A percentile compares a stretch with the other conserved stretches of the same genome.
Conservation (phyloP, 2,113 vertebrate species). For the Calidris pugnax region DNA sequence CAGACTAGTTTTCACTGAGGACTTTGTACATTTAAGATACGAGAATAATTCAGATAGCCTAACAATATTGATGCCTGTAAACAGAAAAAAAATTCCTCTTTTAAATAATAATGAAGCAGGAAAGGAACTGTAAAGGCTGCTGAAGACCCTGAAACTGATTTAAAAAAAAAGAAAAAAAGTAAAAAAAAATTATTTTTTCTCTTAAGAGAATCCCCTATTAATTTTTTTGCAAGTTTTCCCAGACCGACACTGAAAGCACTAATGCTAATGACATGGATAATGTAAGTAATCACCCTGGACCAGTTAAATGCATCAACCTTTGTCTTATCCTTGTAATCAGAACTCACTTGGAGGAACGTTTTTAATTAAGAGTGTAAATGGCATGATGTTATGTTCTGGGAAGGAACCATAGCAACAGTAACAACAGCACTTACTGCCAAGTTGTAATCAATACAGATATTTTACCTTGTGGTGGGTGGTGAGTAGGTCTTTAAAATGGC, state of each 20-base stretch:
- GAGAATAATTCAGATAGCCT: background rate
- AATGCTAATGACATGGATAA: background rate
- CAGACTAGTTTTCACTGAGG: background rate
- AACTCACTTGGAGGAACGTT: background rate
- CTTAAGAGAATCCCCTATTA: background rate
- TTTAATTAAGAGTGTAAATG: constrained; percentile 17
- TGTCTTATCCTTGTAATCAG: background rate
- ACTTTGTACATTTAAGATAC: background rate
- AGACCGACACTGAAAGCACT: background rate
- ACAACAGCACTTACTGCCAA: background rate
- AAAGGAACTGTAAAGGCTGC: background rate
- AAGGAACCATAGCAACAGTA: background rate
- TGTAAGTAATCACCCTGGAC: background rate
- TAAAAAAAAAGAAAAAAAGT: background rate
- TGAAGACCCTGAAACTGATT: background rate
- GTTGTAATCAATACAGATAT: background rate
- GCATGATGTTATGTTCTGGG: background rate
- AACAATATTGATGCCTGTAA: background rate
- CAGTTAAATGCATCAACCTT: background rate
- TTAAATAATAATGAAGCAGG: background rate
- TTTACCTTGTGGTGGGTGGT: background rate
- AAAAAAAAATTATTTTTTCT: background rate
- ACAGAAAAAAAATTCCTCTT: background rate
- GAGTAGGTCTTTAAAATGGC: background rate
- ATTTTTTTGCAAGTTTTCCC: background rate